phyloP scores from a whole-genome alignment of 1,140 invertebrate species.

The Dinothrombium tinctorium region DNA sequence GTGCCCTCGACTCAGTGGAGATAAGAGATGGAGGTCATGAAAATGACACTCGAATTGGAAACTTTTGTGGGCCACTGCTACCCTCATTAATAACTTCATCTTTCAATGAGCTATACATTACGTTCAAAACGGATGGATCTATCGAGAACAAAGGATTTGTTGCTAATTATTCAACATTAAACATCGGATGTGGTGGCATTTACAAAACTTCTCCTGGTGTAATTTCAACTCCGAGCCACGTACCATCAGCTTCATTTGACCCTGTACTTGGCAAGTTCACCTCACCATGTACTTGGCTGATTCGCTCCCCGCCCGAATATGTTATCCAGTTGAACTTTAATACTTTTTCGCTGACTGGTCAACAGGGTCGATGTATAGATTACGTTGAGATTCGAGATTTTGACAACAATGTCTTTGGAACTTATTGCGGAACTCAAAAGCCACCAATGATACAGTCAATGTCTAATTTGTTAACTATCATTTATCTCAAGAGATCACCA shows the following conservation, averaged over 20 bases:
- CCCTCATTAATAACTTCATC: constrained; percentile 34
- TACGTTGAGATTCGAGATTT: constrained; percentile 40
- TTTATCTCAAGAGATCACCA: constrained; percentile 45
- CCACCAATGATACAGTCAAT: constrained; percentile 41
- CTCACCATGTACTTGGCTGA: constrained; percentile 47
- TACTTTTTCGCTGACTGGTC: constrained; percentile 37
- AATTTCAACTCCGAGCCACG: constrained; percentile 27
- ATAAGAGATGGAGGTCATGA: no score
- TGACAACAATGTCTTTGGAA: constrained; percentile 56
- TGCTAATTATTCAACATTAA: constrained; percentile 37
- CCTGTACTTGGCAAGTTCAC: constrained; percentile 32
- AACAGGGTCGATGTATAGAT: constrained; percentile 54
- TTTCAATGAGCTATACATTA: constrained; percentile 37
- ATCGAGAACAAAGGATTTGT: constrained; percentile 33
- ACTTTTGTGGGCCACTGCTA: constrained; percentile 35
- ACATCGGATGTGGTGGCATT: constrained; percentile 29
- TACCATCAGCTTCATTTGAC: no score
- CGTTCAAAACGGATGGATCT: constrained; percentile 40
- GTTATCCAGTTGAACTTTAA: constrained; percentile 47
- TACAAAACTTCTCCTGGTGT: constrained; percentile 20
- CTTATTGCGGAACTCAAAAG: constrained; percentile 38
- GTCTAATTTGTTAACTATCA: constrained; percentile 37
- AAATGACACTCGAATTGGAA: no score
- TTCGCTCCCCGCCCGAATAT: constrained; percentile 39
- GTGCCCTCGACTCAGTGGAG: no score